A percentile compares a stretch with the other conserved stretches of the same genome.
Evolutionary conservation across 2,888 invertebrate genomes (phyloP).

Genomic region (Melinaea menophilus): DNA sequence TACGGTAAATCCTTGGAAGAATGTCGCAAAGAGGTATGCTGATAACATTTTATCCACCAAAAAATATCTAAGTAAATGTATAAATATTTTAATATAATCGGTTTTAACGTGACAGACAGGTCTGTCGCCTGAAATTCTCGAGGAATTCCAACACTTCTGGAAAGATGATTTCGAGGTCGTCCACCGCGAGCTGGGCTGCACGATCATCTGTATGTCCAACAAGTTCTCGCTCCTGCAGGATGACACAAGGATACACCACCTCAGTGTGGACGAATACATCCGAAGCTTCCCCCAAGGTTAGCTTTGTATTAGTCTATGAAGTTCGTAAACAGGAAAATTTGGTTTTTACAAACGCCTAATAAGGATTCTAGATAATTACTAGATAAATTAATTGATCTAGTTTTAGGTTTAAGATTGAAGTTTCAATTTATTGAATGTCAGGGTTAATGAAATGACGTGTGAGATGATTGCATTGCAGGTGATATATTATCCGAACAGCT

Average conservation of each 20-base stretch:
- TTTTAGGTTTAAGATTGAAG: too few species aligned
- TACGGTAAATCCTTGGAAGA: conserved; percentile 65
- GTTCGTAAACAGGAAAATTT: background rate
- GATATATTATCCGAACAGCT: conserved; percentile 57
- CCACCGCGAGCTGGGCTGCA: conserved; percentile 70
- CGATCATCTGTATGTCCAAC: conserved; percentile 72
- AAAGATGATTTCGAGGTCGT: conserved; percentile 68
- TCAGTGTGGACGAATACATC: conserved; percentile 68
- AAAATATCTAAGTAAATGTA: too few species aligned
- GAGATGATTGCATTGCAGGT: conserved; percentile 40
- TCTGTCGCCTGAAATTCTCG: conserved; percentile 54
- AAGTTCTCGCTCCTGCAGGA: conserved; percentile 66
- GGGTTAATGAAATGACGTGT: too few species aligned
- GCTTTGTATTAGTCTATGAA: conserved; percentile 6
- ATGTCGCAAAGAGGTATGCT: conserved; percentile 62
- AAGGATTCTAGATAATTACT: too few species aligned
- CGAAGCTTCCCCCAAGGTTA: conserved; percentile 65
- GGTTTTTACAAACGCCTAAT: background rate
- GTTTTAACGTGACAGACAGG: conserved; percentile 50
- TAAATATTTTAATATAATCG: too few species aligned
- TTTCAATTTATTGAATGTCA: too few species aligned
- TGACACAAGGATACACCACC: conserved; percentile 64
- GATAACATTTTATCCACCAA: background rate
- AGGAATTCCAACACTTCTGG: conserved; percentile 72
- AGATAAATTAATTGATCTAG: too few species aligned